Percentiles rank a stretch among this genome's conserved stretches.
phyloP scores from a whole-genome alignment of 2,888 invertebrate species.

The Dicycla oo region DNA sequence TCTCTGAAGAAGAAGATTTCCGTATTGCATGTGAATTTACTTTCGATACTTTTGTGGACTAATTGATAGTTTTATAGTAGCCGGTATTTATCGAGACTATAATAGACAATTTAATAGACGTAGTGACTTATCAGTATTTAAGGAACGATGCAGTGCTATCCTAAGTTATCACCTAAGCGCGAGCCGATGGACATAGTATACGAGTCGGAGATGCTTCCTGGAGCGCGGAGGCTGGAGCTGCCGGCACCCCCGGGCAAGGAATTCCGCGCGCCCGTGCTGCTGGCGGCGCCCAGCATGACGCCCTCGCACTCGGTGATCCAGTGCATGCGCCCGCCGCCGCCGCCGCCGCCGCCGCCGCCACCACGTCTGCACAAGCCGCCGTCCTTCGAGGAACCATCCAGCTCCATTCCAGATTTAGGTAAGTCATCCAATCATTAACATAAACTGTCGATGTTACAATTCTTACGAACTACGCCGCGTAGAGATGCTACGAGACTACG shows the following conservation, averaged over 20 bases:
- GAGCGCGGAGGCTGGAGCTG: constrained; percentile 83
- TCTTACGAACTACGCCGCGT: constrained; percentile 1
- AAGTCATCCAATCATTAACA: constrained; percentile 79
- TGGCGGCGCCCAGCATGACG: constrained; percentile 79
- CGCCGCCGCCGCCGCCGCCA: constrained; percentile 88
- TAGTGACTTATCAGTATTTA: constrained; percentile 71
- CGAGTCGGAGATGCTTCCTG: constrained; percentile 82
- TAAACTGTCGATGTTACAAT: neutral
- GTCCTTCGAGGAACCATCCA: constrained; percentile 94
- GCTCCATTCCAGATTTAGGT: constrained; percentile 97
- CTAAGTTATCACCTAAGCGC: constrained; percentile 85
- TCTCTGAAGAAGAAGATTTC: constrained; percentile 75
- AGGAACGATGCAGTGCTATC: constrained; percentile 87
- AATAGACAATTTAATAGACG: constrained; percentile 59
- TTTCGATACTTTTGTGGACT: constrained; percentile 68
- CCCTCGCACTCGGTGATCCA: constrained; percentile 87
- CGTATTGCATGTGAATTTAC: constrained; percentile 72
- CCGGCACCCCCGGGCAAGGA: constrained; percentile 88
- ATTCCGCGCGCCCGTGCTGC: constrained; percentile 86
- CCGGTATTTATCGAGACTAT: constrained; percentile 60
- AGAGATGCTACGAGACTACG: constrained; percentile 34
- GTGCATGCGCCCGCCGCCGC: constrained; percentile 88
- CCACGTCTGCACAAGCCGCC: constrained; percentile 88
- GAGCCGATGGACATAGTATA: constrained; percentile 83
- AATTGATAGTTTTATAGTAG: constrained; percentile 67